Percentiles rank a stretch among this genome's conserved stretches.
phyloP scores from a whole-genome alignment of 2,113 vertebrate genomes.

The Gobiocypris rarus region DNA sequence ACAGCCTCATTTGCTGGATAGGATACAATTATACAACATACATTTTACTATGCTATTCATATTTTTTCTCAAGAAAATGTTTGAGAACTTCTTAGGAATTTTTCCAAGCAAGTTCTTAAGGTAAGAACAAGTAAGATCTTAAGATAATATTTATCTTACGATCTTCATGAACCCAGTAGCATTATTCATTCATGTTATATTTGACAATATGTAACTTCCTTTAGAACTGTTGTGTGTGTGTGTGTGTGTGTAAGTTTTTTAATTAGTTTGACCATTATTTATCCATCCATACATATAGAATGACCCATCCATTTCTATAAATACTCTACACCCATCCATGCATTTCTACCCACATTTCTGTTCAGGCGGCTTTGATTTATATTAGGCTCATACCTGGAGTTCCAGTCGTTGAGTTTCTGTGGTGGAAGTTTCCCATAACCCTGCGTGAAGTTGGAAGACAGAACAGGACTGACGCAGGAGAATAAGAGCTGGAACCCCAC shows the following conservation, averaged over 20 bases:
- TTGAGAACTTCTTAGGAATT: neutral
- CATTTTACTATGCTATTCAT: neutral
- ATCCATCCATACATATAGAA: neutral
- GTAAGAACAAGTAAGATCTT: too few relatives aligned
- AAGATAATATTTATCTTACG: neutral
- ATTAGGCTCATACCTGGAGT: conserved; percentile 76
- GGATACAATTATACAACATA: neutral
- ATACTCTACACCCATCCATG: neutral
- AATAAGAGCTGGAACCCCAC: conserved; percentile 78
- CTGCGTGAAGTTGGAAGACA: conserved; percentile 68
- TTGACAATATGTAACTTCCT: neutral
- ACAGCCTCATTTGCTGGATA: neutral
- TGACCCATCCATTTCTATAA: neutral
- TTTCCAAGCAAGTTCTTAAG: too few relatives aligned
- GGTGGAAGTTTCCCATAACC: conserved; percentile 69
- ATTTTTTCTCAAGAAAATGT: neutral
- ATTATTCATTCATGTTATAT: neutral
- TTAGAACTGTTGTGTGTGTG: neutral
- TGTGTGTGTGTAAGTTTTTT: neutral
- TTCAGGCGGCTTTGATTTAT: neutral
- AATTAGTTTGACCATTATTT: neutral
- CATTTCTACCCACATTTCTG: neutral
- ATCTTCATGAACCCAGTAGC: neutral
- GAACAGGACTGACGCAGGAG: conserved; percentile 70
- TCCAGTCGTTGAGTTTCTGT: conserved; percentile 78